phyloP scores from a whole-genome alignment of 2,888 invertebrate genomes.

The Lepas anatifera region DNA sequence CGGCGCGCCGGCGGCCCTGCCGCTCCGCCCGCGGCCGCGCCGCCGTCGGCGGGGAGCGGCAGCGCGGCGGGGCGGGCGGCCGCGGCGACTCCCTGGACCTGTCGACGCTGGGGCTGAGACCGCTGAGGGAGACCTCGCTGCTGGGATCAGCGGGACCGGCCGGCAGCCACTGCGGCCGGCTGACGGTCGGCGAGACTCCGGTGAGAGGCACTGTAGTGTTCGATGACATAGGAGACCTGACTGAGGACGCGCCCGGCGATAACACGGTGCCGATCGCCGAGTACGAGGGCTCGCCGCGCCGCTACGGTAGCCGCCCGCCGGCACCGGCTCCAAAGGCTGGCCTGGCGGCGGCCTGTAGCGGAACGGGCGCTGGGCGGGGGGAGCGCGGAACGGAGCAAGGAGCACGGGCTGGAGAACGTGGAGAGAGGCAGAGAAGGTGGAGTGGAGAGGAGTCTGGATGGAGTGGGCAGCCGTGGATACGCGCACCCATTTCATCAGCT shows the following conservation, averaged over 20 bases:
- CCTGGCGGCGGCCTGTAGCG: conserved; percentile 18
- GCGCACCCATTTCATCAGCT: no score
- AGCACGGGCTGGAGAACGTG: neutral
- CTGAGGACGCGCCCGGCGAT: conserved; percentile 45
- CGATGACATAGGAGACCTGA: conserved; percentile 70
- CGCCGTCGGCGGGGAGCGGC: conserved; percentile 15
- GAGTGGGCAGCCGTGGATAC: no score
- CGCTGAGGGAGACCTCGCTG: conserved; percentile 10
- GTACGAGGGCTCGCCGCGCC: conserved; percentile 78
- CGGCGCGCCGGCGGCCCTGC: conserved; percentile 37
- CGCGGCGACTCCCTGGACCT: conserved; percentile 15
- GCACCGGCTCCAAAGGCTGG: conserved; percentile 20
- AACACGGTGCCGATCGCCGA: conserved; percentile 82
- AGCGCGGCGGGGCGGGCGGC: conserved; percentile 14
- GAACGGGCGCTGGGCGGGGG: no score
- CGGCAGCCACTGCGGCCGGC: conserved; percentile 17
- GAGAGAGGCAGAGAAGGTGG: no score
- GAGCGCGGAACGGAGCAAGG: neutral
- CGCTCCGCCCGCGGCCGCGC: conserved; percentile 16
- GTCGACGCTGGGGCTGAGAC: conserved; percentile 17
- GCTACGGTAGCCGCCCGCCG: conserved; percentile 55
- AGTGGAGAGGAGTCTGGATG: no score
- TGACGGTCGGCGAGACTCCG: conserved; percentile 54
- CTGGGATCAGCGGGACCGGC: neutral
- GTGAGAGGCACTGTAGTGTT: conserved; percentile 60